Conservation (phyloP, 2,888 invertebrate genomes). For the Acanthosepion esculentum region DNA sequence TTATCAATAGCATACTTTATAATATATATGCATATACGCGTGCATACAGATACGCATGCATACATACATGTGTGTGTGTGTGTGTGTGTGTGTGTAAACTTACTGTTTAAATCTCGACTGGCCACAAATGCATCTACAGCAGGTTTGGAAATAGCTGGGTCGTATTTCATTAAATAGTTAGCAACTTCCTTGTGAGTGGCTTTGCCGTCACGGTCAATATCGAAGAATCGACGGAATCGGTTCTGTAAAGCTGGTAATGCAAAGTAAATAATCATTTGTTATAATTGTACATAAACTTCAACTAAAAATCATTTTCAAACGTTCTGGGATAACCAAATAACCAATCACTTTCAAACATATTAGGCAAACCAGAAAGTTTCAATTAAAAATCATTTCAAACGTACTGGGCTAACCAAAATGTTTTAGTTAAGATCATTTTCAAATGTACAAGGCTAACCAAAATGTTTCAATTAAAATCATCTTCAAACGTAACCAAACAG, state of each 20-base stretch:
- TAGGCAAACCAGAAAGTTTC: too few species aligned
- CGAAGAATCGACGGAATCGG: slow-evolving; percentile 62
- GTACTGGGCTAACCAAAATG: too few species aligned
- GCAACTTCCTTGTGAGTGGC: slow-evolving; percentile 63
- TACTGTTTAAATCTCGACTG: slow-evolving; percentile 49
- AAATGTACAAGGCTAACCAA: too few species aligned
- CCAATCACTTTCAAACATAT: too few species aligned
- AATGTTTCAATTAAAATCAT: too few species aligned
- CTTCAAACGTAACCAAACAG: too few species aligned
- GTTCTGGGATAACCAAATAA: too few species aligned
- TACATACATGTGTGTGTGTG: not conserved
- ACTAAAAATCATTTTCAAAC: not conserved
- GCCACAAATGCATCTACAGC: slow-evolving; percentile 51
- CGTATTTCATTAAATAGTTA: slow-evolving; percentile 62
- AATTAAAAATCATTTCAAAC: too few species aligned
- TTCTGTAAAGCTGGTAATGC: slow-evolving; percentile 61
- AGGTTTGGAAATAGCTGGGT: slow-evolving; percentile 53
- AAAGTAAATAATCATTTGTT: not conserved
- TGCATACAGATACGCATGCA: too few species aligned
- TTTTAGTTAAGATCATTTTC: too few species aligned
- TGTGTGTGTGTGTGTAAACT: not conserved
- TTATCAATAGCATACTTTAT: too few species aligned
- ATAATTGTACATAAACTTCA: not conserved
- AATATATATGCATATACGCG: too few species aligned
- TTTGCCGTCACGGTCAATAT: slow-evolving; percentile 63